Conservation (phyloP, 2,888 invertebrate genomes). For the Philopedon plagiatum region DNA sequence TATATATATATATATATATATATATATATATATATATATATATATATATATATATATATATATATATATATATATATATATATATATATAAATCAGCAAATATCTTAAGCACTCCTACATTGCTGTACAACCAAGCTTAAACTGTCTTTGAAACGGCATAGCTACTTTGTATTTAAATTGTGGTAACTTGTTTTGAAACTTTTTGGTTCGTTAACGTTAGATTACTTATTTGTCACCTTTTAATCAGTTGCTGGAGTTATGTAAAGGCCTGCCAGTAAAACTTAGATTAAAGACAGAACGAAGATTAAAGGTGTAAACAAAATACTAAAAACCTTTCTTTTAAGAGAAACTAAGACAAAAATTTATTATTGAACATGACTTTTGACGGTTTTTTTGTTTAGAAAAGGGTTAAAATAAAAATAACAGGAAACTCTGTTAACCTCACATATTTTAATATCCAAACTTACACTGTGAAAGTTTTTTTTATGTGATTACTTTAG, state of each 20-base stretch:
- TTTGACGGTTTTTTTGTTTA: no score
- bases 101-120: not conserved
- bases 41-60: no score
- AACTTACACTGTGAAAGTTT: no score
- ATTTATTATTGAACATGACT: no score
- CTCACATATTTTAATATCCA: no score
- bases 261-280: not conserved
- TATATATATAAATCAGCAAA: not conserved
- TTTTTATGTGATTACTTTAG: no score
- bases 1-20: no score
- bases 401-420: no score
- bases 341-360: no score
- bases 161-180: conserved; percentile 28
- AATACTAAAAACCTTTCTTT: no score
- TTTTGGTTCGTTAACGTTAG: conserved; percentile 28
- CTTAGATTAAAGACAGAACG: not conserved
- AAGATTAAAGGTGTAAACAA: not conserved
- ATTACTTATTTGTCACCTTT: conserved; percentile 26
- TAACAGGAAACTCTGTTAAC: no score
- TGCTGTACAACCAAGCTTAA: conserved; percentile 5
- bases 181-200: conserved; percentile 20
- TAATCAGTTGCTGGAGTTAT: not conserved
- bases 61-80: not conserved
- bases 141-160: conserved; percentile 4
- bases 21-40: no score